phyloP scores from a whole-genome alignment of 2,113 vertebrate species.

The Ivindomyrus marchei region DNA sequence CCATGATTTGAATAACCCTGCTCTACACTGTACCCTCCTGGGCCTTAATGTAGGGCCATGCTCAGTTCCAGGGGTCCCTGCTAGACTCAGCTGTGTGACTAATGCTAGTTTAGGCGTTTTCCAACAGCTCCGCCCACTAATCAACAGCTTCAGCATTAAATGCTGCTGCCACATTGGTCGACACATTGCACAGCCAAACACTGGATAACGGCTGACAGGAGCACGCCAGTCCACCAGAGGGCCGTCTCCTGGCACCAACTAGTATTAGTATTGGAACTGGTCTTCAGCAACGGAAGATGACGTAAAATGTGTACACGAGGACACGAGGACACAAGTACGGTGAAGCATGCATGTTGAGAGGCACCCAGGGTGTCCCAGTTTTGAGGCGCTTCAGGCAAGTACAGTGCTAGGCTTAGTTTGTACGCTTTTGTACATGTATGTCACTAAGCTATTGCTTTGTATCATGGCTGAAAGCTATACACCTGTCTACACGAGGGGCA shows the following conservation, averaged over 20 bases:
- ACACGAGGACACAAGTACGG: neutral
- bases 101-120: neutral
- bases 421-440: neutral
- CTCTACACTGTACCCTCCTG: neutral
- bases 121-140: neutral
- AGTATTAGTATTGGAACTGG: neutral
- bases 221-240: neutral
- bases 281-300: neutral
- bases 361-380: neutral
- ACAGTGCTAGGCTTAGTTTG: neutral
- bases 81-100: neutral
- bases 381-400: neutral
- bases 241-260: neutral
- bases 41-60: neutral
- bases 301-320: neutral
- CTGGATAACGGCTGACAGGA: neutral
- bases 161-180: neutral
- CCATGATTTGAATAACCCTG: no score
- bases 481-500: neutral
- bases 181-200: neutral
- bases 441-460: neutral
- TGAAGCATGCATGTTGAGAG: neutral
- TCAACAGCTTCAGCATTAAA: neutral
- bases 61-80: neutral
- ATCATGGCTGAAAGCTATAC: neutral